Base-by-base conservation (phyloP, 1,140 invertebrate genomes). In the Carcinoscorpius rotundicauda region DNA sequence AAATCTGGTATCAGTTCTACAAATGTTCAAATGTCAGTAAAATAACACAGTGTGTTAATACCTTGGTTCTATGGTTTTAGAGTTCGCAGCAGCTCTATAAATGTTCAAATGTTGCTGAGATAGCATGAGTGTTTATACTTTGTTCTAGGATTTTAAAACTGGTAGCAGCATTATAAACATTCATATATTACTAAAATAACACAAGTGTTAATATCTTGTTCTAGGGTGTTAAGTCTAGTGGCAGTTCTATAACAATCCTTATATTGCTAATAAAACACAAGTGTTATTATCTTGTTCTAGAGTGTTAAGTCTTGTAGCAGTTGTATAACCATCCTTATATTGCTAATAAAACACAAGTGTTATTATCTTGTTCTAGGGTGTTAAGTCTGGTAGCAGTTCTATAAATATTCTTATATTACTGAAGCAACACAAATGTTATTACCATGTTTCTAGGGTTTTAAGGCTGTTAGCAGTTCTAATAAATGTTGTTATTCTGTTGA, bases 161-260 rank as follows among this genome's bases (percentile, higher is more conserved):
- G 29, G 29, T 29, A 29, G 29, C 29, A 29, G 29, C 2, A 29
- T 29, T 29, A 29, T 29, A 65, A 64, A 55, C 8, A 9, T 60
- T 60, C 29, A 60, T 48, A 49, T 11, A 60, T 6, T 59, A 6
- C 49, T 60, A 60, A 51, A 9, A 62, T 9, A 51, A 62, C n/a
- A 62, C 11, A 52, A 29, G 5, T 51, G 49, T 61, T 49, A 50
- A 51, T n/a, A 63, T 10, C 5, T 29, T 29, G 29, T 29, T 29
- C 29, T 29, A 29, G 29, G 29, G 29, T 29, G 29, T 29, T 29
- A 29, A 29, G 29, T 29, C 29, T 29, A 2, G 29, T 29, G 2
- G 29, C 29, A 29, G 29, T 29, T 29, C 29, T 29, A 29, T 29
- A 65, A 64, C 51, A 5, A 9, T 60, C 48, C 29, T 48, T 48